phyloP scores from a whole-genome alignment of 2,113 vertebrate species.

The Hippoglossus stenolepis region DNA sequence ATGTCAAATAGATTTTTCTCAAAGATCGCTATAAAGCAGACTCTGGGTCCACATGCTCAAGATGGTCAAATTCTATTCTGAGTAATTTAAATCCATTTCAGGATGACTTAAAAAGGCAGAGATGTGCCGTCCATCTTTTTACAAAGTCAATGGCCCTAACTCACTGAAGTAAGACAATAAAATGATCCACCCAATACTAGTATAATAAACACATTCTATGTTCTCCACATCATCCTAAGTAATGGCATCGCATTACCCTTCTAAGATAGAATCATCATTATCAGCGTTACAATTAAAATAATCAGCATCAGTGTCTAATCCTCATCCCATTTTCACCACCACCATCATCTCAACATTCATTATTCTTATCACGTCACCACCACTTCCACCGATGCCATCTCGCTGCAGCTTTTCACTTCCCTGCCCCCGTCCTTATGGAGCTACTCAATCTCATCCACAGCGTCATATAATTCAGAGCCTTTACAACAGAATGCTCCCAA shows the following conservation, averaged over 20 bases:
- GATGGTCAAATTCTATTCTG: too few relatives aligned
- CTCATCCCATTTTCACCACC: neutral
- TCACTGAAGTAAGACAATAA: neutral
- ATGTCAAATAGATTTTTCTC: too few relatives aligned
- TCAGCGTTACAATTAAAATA: neutral
- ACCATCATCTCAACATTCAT: slow-evolving; percentile 24
- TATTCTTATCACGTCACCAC: slow-evolving; percentile 15
- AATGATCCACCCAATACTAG: neutral
- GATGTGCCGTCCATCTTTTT: too few relatives aligned
- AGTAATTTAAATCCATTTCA: too few relatives aligned
- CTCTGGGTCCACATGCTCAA: too few relatives aligned
- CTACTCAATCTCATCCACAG: slow-evolving; percentile 24
- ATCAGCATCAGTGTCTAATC: slow-evolving; percentile 6
- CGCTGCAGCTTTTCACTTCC: slow-evolving; percentile 20
- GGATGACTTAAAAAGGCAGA: too few relatives aligned
- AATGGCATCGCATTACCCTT: neutral
- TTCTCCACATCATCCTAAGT: neutral
- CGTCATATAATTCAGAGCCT: slow-evolving; percentile 25
- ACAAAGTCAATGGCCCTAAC: too few relatives aligned
- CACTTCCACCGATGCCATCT: slow-evolving; percentile 17
- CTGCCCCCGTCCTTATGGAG: slow-evolving; percentile 7
- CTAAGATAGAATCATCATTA: slow-evolving; percentile 2
- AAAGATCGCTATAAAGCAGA: too few relatives aligned
- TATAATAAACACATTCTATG: neutral
- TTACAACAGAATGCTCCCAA: slow-evolving; percentile 41